Percentiles rank a stretch among this genome's conserved stretches.
Evolutionary conservation across 1,140 invertebrate genomes (phyloP).

Genomic region (Eriocheir sinensis): DNA sequence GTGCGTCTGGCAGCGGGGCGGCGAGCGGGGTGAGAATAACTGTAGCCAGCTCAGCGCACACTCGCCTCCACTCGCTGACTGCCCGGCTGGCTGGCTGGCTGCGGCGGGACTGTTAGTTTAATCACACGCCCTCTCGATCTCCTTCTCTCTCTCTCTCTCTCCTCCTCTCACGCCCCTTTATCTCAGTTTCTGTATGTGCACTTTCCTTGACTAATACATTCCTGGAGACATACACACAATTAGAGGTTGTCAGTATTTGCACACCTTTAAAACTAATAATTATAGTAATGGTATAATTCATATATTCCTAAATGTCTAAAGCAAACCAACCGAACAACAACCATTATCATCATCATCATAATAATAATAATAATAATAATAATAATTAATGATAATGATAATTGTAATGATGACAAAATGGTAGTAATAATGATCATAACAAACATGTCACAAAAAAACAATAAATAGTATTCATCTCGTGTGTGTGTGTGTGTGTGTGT

Average conservation of each 20-base stretch:
- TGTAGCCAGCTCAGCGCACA: neutral
- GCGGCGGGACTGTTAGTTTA: neutral
- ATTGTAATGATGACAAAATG: neutral
- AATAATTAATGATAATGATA: neutral
- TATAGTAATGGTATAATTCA: neutral
- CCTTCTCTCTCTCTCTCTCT: neutral
- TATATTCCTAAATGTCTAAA: no score
- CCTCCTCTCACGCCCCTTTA: neutral
- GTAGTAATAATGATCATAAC: neutral
- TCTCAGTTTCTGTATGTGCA: neutral
- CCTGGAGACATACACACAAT: neutral
- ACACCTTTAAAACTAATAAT: neutral
- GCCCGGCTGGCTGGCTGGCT: neutral
- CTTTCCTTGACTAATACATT: no score
- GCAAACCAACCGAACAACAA: no score
- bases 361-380: neutral
- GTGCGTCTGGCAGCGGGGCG: neutral
- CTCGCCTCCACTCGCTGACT: neutral
- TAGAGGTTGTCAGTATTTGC: no score
- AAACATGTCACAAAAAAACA: neutral
- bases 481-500: slow-evolving; percentile 22
- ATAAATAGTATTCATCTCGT: neutral
- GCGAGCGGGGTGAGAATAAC: neutral
- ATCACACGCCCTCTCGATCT: neutral
- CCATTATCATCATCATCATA: neutral